Evolutionary conservation across 2,113 vertebrate species (phyloP).

Genomic region (Chamaea fasciata): DNA sequence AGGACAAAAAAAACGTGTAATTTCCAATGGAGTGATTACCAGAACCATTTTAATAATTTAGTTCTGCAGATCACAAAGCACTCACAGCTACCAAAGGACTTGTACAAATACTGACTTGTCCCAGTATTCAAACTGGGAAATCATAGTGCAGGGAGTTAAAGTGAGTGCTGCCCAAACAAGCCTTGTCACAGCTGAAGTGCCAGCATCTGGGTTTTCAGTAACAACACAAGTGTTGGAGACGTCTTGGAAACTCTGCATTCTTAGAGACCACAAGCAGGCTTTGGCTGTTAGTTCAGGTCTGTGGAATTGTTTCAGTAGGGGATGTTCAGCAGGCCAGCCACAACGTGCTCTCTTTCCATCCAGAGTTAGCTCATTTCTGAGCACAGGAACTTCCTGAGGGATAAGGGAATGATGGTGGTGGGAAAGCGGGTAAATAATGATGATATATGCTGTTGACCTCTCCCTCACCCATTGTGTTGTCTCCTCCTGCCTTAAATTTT

Average conservation of each 20-base stretch:
- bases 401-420: neutral
- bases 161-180: neutral
- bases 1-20: neutral
- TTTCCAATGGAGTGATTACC: neutral
- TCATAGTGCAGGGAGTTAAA: neutral
- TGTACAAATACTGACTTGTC: neutral
- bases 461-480: neutral
- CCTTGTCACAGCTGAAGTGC: neutral
- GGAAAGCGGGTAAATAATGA: neutral
- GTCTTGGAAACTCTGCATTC: neutral
- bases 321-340: neutral
- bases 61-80: neutral
- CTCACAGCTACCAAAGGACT: neutral
- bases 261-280: neutral
- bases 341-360: neutral
- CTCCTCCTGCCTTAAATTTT: neutral
- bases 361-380: neutral
- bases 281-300: neutral
- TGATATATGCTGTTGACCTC: neutral
- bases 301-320: neutral
- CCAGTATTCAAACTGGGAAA: neutral
- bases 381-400: neutral
- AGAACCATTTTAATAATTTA: conserved; percentile 12
- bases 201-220: neutral
- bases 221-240: neutral